Conservation (phyloP, 2,797 vertebrate species). For the Sebastolobus alascanus region DNA sequence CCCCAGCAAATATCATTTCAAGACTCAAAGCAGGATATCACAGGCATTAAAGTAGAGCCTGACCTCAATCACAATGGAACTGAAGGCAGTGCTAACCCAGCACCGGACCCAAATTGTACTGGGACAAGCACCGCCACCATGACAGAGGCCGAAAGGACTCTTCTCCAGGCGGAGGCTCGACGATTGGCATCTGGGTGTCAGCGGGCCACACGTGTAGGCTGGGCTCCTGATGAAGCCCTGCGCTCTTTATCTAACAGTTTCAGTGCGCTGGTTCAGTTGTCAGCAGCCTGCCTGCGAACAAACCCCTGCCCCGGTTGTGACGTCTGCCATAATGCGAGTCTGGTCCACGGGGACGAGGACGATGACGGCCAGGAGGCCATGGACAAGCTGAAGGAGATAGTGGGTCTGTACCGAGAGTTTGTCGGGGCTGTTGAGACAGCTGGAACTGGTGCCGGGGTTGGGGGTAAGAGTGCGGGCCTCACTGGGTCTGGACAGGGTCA, state of each 20-base stretch:
- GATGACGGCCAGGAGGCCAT: constrained; percentile 83
- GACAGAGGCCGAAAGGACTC: constrained; percentile 88
- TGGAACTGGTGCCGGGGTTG: constrained; percentile 67
- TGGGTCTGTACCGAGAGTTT: constrained; percentile 91
- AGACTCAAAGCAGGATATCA: constrained; percentile 56
- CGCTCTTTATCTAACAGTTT: constrained; percentile 89
- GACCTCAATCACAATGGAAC: constrained; percentile 78
- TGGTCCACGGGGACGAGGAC: constrained; percentile 48
- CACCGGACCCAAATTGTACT: constrained; percentile 48
- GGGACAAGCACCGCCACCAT: constrained; percentile 78
- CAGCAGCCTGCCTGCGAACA: constrained; percentile 90
- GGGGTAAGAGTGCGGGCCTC: constrained; percentile 51
- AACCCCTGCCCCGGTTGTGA: constrained; percentile 89
- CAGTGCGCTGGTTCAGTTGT: constrained; percentile 90
- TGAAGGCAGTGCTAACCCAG: constrained; percentile 35
- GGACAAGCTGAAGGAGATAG: constrained; percentile 90
- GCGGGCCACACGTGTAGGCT: constrained; percentile 90
- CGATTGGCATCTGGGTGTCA: constrained; percentile 93
- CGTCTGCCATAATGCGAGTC: constrained; percentile 74
- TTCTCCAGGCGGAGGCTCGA: constrained; percentile 90
- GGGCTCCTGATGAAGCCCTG: constrained; percentile 91
- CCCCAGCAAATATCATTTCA: constrained; percentile 76
- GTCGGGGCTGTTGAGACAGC: constrained; percentile 89
- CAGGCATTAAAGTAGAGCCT: constrained; percentile 49
- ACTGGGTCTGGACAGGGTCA: constrained; percentile 77